A percentile compares a stretch with the other conserved stretches of the same genome.
Evolutionary conservation across 2,888 invertebrate species (phyloP).

Genomic region (Papilio demoleus): DNA sequence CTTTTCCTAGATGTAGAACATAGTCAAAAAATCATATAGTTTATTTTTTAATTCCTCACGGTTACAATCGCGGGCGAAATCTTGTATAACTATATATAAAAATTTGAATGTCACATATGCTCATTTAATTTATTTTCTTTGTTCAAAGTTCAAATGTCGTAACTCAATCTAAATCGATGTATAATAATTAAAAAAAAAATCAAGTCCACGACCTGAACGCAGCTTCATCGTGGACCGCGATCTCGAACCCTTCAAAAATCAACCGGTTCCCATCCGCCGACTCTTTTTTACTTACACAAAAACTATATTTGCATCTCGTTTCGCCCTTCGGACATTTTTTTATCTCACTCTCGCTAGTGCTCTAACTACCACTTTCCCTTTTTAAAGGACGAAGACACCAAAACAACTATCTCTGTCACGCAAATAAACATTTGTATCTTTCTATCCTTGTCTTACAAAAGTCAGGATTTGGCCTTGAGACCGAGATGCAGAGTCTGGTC

Average conservation of each 20-base stretch:
- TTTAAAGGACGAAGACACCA: constrained; percentile 82
- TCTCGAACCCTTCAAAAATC: constrained; percentile 79
- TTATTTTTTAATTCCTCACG: too few species aligned
- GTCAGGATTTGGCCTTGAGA: constrained; percentile 81
- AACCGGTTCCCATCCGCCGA: constrained; percentile 72
- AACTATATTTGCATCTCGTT: constrained; percentile 56
- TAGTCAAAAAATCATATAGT: too few species aligned
- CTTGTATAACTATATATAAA: too few species aligned
- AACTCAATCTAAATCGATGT: constrained; percentile 68
- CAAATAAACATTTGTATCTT: constrained; percentile 44
- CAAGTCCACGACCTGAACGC: constrained; percentile 56
- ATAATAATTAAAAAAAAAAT: constrained; percentile 71
- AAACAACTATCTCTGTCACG: constrained; percentile 52
- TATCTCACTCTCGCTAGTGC: constrained; percentile 80
- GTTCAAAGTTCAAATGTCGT: constrained; percentile 46
- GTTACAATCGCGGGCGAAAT: too few species aligned
- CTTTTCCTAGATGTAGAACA: too few species aligned
- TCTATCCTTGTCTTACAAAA: constrained; percentile 57
- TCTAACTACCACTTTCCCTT: constrained; percentile 81
- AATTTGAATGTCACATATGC: too few species aligned
- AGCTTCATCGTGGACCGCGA: constrained; percentile 70
- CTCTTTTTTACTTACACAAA: constrained; percentile 50
- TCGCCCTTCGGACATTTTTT: constrained; percentile 77
- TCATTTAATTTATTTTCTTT: constrained; percentile 14
- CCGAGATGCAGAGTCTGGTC: constrained; percentile 75